These are phyloP conservation scores for Hesperia comma DNA, from an alignment of 2,888 invertebrate genomes.

Conservation along the genomic window DNA sequence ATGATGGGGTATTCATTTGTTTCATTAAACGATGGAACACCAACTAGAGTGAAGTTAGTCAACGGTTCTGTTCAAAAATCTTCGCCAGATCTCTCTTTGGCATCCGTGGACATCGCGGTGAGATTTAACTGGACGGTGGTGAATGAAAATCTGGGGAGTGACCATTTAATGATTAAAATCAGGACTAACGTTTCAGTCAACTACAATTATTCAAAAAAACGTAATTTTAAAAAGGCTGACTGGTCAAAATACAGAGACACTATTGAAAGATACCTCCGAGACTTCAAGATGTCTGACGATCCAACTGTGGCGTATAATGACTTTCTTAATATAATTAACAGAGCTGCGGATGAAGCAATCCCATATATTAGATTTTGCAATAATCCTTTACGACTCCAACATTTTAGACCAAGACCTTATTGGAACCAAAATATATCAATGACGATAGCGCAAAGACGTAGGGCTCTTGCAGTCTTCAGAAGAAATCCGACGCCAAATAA, in stretches of 20 bases:
- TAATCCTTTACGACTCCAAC: slow-evolving; percentile 7
- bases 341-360: slow-evolving; percentile 19
- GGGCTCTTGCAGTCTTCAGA: slow-evolving; percentile 14
- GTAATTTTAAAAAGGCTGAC: slow-evolving; percentile 8
- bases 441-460: slow-evolving; percentile 1
- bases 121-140: slow-evolving; percentile 35
- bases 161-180: slow-evolving; percentile 28
- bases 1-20: slow-evolving; percentile 29
- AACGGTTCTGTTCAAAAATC: slow-evolving; percentile 37
- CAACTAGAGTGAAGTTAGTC: slow-evolving; percentile 38
- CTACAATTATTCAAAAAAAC: slow-evolving; percentile 1
- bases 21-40: slow-evolving; percentile 36
- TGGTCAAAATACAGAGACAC: slow-evolving; percentile 11
- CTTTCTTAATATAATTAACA: slow-evolving; percentile 12
- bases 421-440: slow-evolving; percentile 21
- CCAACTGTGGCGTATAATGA: slow-evolving; percentile 7
- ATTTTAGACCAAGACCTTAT: slow-evolving; percentile 24
- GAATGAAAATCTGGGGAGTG: slow-evolving; percentile 41
- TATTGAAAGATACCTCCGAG: neutral
- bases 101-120: slow-evolving; percentile 33
- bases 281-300: neutral
- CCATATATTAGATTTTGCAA: slow-evolving; percentile 20
- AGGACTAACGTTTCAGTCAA: neutral
- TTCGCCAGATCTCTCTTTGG: slow-evolving; percentile 41
- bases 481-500: slow-evolving; percentile 22